Evolutionary conservation across 2,888 invertebrate genomes (phyloP), one percentile per base, ranked within the genome.

Genomic region (Agrypnus murinus): DNA sequence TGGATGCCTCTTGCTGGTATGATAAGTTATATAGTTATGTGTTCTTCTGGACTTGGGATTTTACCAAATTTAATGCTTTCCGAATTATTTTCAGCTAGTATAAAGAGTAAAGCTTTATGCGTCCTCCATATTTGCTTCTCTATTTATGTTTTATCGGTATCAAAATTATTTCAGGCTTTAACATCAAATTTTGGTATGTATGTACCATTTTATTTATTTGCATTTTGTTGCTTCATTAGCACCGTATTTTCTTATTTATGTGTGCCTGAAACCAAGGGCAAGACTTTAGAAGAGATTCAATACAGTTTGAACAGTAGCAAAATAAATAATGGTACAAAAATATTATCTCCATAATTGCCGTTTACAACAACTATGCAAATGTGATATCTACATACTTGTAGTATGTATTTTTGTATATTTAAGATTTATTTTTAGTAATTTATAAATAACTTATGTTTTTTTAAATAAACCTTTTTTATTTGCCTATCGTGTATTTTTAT

Each of bases 1-100:
- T 84, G 82, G 82, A 69, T 84, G 57, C 84, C 84, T 2, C 40
- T 84, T 3, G 75, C 75, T 7, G 81, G 81, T 8, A 77, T 84
- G 77, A 71, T 82, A 0, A n/a, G 77, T 0, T 84, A 77, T 65
- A 66, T 81, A 1, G 32, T 69, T 5, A 17, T 67, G n/a, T 67
- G 9, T 38, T n/a, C 45, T 0, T 72, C 71, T 43, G 83, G 82
- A 7, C 62, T 81, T n/a, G 79, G 79, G 1, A 74, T 80, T 7
- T 74, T 83, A n/a, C 83, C 83, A 1, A 79, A 79, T 32, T 72
- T 82, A 46, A 78, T 82, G 77, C 46, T 79, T n/a, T 80, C 81
- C 0, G 82, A 82, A 72, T 60, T 82, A 12, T 82, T 81, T 59
- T 79, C 81, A 5, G 76, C 81, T 10, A 72, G 79, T 71, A 79